These are phyloP conservation scores for Paragorgia papillata DNA, from an alignment of 92 coral and sea anemone genomes.

Conservation along the genomic window DNA sequence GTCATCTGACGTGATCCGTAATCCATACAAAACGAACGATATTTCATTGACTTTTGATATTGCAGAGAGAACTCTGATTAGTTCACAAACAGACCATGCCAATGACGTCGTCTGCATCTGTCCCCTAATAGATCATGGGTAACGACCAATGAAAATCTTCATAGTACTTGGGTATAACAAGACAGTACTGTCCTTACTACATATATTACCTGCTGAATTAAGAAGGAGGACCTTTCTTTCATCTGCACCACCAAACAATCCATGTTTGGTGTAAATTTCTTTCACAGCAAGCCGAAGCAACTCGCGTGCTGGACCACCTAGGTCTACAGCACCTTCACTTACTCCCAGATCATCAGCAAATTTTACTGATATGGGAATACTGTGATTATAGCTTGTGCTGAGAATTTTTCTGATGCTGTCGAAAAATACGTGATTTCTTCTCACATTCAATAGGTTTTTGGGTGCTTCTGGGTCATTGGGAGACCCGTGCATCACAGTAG, in stretches of 20 bases:
- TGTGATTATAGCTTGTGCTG: conserved; percentile 1
- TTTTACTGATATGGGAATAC: conserved; percentile 33
- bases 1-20: too few species aligned
- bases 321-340: conserved; percentile 50
- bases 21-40: too few species aligned
- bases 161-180: too few species aligned
- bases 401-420: conserved; percentile 15
- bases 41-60: too few species aligned
- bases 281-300: conserved; percentile 29
- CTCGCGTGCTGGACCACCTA: conserved; percentile 37
- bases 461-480: not conserved
- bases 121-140: too few species aligned
- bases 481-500: conserved; percentile 11
- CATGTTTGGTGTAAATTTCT: conserved; percentile 11
- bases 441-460: conserved; percentile 7
- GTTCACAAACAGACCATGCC: too few species aligned
- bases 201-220: conserved; percentile 20
- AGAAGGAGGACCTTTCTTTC: conserved; percentile 23
- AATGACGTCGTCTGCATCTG: too few species aligned
- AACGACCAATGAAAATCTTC: too few species aligned
- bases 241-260: conserved; percentile 25
- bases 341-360: conserved; percentile 46
- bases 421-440: not conserved
- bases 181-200: too few species aligned
- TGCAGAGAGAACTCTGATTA: too few species aligned